These are phyloP conservation scores for Gallinago undulata DNA, from an alignment of 2,113 vertebrate genomes.

Conservation along the genomic window DNA sequence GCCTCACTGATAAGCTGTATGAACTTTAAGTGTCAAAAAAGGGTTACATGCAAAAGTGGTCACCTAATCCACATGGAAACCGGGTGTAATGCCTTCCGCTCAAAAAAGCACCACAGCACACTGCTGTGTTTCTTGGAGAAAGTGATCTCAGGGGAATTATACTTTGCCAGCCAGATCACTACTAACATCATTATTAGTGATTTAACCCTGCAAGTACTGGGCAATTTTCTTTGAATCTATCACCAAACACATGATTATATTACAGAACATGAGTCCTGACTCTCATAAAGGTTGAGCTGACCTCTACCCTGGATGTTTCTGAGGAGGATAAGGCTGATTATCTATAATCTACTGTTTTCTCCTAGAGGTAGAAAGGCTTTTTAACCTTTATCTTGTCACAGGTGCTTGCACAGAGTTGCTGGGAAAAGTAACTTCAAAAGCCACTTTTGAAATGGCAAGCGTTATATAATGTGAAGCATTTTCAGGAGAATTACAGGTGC, in stretches of 20 bases:
- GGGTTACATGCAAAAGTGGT: neutral
- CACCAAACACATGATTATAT: conserved; percentile 10
- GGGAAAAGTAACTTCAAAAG: neutral
- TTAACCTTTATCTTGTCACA: conserved; percentile 2
- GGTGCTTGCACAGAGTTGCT: neutral
- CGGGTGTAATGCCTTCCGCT: neutral
- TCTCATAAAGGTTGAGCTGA: neutral
- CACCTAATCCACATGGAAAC: neutral
- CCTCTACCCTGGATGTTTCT: neutral
- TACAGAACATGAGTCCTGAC: conserved; percentile 32
- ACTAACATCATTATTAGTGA: conserved; percentile 58
- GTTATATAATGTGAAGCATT: neutral
- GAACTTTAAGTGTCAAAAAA: neutral
- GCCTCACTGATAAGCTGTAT: neutral
- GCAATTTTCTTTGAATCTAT: conserved; percentile 41
- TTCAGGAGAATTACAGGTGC: neutral
- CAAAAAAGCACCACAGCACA: neutral
- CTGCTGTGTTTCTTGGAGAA: neutral
- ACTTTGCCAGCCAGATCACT: conserved; percentile 29
- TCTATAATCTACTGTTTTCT: conserved; percentile 14
- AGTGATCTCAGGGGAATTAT: conserved; percentile 5
- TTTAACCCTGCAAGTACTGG: conserved; percentile 59
- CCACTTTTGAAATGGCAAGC: neutral
- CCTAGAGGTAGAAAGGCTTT: neutral
- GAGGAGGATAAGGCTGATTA: neutral